Percentiles rank a stretch among this genome's conserved stretches.
Evolutionary conservation across 2,797 vertebrate species (phyloP).

Genomic region (Alcedo atthis): DNA sequence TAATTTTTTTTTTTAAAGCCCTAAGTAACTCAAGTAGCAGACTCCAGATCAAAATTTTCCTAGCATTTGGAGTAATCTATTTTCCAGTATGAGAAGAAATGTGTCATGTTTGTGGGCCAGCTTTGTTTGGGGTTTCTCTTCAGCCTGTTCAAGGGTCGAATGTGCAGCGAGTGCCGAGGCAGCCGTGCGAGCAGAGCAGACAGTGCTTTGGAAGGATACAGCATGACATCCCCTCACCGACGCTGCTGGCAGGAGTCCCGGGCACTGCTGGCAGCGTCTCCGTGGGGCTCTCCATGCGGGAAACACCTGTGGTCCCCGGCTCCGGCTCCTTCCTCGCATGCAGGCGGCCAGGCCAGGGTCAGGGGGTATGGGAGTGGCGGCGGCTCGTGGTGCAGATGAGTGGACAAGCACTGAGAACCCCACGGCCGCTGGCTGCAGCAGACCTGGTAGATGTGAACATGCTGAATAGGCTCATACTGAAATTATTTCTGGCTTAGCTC

Average conservation of each 20-base stretch:
- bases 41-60: neutral
- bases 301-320: neutral
- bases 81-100: neutral
- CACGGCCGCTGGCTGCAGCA: neutral
- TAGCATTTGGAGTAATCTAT: neutral
- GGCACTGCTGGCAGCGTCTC: neutral
- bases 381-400: neutral
- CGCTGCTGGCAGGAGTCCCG: rapidly evolving
- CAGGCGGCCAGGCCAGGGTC: neutral
- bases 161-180: rapidly evolving
- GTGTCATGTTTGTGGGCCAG: neutral
- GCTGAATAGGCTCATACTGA: neutral
- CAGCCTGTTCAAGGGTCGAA: neutral
- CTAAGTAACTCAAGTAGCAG: neutral
- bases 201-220: rapidly evolving
- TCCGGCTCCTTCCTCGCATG: rapidly evolving
- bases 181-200: neutral
- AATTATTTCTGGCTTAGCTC: neutral
- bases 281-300: rapidly evolving
- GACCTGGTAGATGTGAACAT: neutral
- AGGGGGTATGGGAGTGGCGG: neutral
- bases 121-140: neutral
- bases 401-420: rapidly evolving
- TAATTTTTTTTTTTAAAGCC: neutral
- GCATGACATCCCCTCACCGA: rapidly evolving